Conservation (phyloP, 2,797 vertebrate genomes). For the Mormyrops attenuatus region DNA sequence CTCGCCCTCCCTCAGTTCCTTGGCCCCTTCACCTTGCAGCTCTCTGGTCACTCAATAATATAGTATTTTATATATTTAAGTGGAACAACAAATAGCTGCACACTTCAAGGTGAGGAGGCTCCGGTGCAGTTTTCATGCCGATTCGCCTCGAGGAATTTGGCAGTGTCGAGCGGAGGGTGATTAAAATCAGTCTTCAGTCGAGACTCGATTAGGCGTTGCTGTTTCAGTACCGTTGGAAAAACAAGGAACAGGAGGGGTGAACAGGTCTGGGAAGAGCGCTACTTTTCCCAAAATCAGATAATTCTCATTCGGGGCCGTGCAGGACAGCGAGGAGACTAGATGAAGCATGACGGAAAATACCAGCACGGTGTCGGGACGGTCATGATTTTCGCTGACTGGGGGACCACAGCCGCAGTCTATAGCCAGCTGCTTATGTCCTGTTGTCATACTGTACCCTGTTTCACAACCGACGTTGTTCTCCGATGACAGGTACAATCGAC, state of each 20-base stretch:
- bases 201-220: slow-evolving; percentile 65
- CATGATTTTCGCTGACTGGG: slow-evolving; percentile 58
- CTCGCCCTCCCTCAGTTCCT: slow-evolving; percentile 90
- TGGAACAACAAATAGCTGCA: slow-evolving; percentile 76
- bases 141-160: slow-evolving; percentile 68
- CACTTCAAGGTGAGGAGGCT: slow-evolving; percentile 85
- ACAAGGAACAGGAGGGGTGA: slow-evolving; percentile 38
- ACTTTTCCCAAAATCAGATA: slow-evolving; percentile 60
- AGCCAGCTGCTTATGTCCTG: background rate
- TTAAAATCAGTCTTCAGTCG: slow-evolving; percentile 65
- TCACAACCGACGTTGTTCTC: background rate
- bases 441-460: background rate
- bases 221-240: slow-evolving; percentile 44
- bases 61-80: slow-evolving; percentile 99
- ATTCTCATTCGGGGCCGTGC: slow-evolving; percentile 64
- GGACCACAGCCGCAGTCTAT: slow-evolving; percentile 30
- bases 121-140: slow-evolving; percentile 63
- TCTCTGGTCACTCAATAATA: slow-evolving; percentile 93
- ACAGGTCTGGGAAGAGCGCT: slow-evolving; percentile 27
- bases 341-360: slow-evolving; percentile 44
- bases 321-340: slow-evolving; percentile 50
- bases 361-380: slow-evolving; percentile 46
- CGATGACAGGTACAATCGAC: background rate
- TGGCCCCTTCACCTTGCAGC: slow-evolving; percentile 75
- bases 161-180: slow-evolving; percentile 58